Evolutionary conservation across 2,888 invertebrate genomes (phyloP).

Genomic region (Chrysolina americana): DNA sequence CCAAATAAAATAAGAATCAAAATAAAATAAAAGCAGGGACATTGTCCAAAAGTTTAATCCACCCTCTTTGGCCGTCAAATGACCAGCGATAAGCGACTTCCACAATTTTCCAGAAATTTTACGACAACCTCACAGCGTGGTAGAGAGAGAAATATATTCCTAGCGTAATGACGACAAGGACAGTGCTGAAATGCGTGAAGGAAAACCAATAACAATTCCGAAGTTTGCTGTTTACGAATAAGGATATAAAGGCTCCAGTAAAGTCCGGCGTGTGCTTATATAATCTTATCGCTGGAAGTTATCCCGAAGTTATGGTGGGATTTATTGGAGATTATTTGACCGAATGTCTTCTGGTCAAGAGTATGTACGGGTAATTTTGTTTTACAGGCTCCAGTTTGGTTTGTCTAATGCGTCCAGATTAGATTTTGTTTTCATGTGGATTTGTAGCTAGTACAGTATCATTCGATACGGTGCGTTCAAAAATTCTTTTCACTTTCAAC

Average conservation of each 20-base stretch:
- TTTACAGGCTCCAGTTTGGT: conserved; percentile 39
- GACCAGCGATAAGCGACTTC: conserved; percentile 41
- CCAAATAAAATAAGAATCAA: conserved; percentile 64
- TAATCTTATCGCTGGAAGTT: conserved; percentile 54
- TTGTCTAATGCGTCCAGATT: conserved; percentile 29
- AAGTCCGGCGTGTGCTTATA: conserved; percentile 43
- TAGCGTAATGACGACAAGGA: background rate
- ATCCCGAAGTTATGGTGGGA: conserved; percentile 52
- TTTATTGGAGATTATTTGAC: conserved; percentile 55
- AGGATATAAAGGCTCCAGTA: conserved; percentile 38
- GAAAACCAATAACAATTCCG: conserved; percentile 20
- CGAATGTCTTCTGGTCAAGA: conserved; percentile 50
- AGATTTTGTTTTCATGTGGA: background rate
- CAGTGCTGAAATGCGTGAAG: background rate
- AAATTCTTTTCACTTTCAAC: too few species aligned
- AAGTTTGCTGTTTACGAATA: conserved; percentile 45
- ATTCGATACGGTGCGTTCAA: background rate
- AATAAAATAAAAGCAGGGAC: conserved; percentile 62
- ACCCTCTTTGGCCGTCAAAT: conserved; percentile 39
- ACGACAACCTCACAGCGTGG: conserved; percentile 9
- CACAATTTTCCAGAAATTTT: conserved; percentile 27
- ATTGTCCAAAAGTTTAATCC: conserved; percentile 60
- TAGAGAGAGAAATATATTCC: background rate
- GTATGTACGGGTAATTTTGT: conserved; percentile 39
- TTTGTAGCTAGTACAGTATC: background rate